Base-by-base conservation (phyloP, 2,113 vertebrate genomes). In the Struthidea cinerea region DNA sequence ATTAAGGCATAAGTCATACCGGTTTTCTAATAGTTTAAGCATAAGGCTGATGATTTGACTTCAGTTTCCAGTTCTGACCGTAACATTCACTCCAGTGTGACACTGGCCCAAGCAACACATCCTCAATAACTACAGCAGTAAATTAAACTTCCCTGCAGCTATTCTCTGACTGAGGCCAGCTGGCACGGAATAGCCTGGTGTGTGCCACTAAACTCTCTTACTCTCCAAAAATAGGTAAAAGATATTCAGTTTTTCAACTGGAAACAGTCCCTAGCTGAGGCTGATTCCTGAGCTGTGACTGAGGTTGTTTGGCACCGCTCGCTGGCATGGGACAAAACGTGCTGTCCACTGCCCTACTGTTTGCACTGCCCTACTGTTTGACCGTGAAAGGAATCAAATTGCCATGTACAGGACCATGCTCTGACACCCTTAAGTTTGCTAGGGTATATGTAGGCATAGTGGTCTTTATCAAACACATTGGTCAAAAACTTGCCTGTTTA, bases 371-470 rank as follows among this genome's bases (percentile, higher is more conserved):
- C 59, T 65, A 1, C 28, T 49, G 23, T 53, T 49, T 49, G 55
- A 80, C 59, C 0, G 0, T 13, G 20, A 65, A 79, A 49, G 41
- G 35, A 33, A 24, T 39, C n/a, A 42, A 81, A 50, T 4, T 50
- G 44, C 44, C 32, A 30, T 11, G 22, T 11, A 22, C 21, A 28
- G 42, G 14, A 74, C 42, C 17, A 32, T 0, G 0, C n/a, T 23
- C 32, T 41, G 20, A 18, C 57, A 76, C 14, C 6, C 3, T 41
- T 61, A 26, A 26, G 8, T 79, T 82, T 79, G 22, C 24, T 9
- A 14, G 28, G 4, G 6, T 42, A 4, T 28, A 16, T 12, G 12
- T 55, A 69, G 32, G 21, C 11, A 27, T 11, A n/a, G 28, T 8
- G 20, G 16, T 61, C 47, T 77, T 82, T 19, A 37, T 32, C 64